Base-by-base conservation (phyloP, 2,797 vertebrate species). In the Dipus sagitta region DNA sequence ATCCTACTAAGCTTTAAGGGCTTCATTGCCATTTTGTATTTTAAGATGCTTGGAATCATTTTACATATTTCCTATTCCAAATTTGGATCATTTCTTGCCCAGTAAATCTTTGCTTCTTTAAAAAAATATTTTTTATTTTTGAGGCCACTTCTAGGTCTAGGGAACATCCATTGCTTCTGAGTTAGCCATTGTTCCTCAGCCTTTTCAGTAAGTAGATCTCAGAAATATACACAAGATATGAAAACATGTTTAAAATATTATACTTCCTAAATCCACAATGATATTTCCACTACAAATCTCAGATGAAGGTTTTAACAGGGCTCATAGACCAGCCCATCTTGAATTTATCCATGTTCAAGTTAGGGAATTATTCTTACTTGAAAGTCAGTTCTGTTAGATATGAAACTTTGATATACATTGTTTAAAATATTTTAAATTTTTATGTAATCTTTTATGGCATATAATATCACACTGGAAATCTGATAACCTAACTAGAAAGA, bases 381-480 rank as follows among this genome's bases (percentile, higher is more conserved):
- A 70, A 94, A 84, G 38, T 74, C 52, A 83, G 23, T 92, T 93
- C 93, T 75, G 34, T 84, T 81, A 34, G 24, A 77, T 52, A 58
- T 28, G 67, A 88, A 81, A 38, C 15, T 15, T 85, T 85, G 54
- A 47, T 21, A 32, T 21, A 52, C 24, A 24, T 76, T 88, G 21
- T 65, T 28, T 92, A 80, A 42, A 75, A 0, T n/a, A 30, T 34
- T 77, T 94, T 64, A 75, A 65, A n/a, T 9, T 47, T 70, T 79
- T 80, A 86, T 38, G 54, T 10, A 42, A 75, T 70, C 86, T 92
- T 93, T 89, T 74, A 18, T 74, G 32, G 24, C 34, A 85, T 68
- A 81, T 80, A 88, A 24, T 28, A 85, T 47, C 42, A 47, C n/a
- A 78, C 0, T 68, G n/a, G 58, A 75, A 90, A 23, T 67, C 47